Base-by-base conservation (phyloP, 2,797 vertebrate genomes). In the Limosa lapponica region DNA sequence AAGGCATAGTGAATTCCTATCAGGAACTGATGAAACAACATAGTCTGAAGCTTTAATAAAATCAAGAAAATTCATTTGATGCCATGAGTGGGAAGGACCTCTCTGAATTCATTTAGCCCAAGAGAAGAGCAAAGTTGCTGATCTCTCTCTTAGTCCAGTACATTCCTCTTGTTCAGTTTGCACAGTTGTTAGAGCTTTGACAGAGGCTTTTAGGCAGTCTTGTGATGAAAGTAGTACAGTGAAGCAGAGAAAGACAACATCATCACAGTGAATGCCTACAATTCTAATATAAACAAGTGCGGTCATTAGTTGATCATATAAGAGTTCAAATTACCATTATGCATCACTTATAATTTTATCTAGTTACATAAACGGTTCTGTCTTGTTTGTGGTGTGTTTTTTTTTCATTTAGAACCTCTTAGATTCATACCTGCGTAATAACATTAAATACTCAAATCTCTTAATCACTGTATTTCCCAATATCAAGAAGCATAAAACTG, bases 381-480 rank as follows among this genome's bases (percentile, higher is more conserved):
- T 23, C 16, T n/a, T 43, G 2, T 36, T 46, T 46, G 22, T 46
- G 22, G 2, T n/a, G n/a, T n/a, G n/a, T 7, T 8, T 17, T 1
- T 17, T 25, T 28, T 37, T 16, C 4, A 11, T 65, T 79, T 64
- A 48, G n/a, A 74, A n/a, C 2, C 1, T 22, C 8, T 20, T 36
- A 13, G 6, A 36, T 48, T 64, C 25, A 8, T 64, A 59, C 4
- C 3, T 48, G 3, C 8, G 11, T 2, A 13, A 2, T 52, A 61
- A 37, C 3, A 13, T 24, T 28, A 57, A 52, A 16, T 16, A 30
- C 2, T 55, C 32, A 75, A 34, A 65, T 44, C 2, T 66, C 23
- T 64, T 30, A 7, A 7, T 61, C 6, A 49, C 1, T 1, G 55
- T 49, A 2, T 52, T 79, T 84, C 41, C 5, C 24, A 61, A 3